Evolutionary conservation across 2,797 vertebrate species (phyloP).

Genomic region (Otolemur crassicaudatus): DNA sequence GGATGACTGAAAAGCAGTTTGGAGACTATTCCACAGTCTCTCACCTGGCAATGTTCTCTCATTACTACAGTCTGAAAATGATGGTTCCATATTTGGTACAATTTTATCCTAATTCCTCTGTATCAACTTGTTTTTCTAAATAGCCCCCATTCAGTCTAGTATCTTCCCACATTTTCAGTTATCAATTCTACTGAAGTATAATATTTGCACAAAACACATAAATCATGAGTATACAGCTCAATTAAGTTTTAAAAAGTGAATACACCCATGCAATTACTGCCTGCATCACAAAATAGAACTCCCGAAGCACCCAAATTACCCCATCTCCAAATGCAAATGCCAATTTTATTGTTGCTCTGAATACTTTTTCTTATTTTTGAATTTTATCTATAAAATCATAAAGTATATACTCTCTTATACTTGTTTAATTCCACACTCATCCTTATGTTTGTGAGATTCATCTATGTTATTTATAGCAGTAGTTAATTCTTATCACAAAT

Average conservation of each 20-base stretch:
- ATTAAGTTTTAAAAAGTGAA: background rate
- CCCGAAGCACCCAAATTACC: background rate
- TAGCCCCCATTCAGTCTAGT: background rate
- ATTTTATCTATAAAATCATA: background rate
- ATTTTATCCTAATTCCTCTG: background rate
- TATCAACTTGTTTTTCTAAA: background rate
- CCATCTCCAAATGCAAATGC: background rate
- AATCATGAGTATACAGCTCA: background rate
- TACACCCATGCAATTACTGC: background rate
- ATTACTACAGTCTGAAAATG: background rate
- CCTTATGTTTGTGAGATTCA: background rate
- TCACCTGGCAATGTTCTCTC: background rate
- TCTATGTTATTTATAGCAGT: background rate
- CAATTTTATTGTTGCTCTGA: background rate
- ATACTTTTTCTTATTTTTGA: background rate
- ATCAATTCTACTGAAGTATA: background rate
- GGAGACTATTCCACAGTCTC: background rate
- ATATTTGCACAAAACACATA: background rate
- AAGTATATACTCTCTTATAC: background rate
- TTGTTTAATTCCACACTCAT: background rate
- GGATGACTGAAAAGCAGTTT: background rate
- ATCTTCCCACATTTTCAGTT: background rate
- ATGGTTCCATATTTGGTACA: background rate
- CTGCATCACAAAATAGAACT: background rate
- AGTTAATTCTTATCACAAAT: background rate